Base-by-base conservation (phyloP, 1,140 invertebrate species). In the Drosophila pseudoobscura region DNA sequence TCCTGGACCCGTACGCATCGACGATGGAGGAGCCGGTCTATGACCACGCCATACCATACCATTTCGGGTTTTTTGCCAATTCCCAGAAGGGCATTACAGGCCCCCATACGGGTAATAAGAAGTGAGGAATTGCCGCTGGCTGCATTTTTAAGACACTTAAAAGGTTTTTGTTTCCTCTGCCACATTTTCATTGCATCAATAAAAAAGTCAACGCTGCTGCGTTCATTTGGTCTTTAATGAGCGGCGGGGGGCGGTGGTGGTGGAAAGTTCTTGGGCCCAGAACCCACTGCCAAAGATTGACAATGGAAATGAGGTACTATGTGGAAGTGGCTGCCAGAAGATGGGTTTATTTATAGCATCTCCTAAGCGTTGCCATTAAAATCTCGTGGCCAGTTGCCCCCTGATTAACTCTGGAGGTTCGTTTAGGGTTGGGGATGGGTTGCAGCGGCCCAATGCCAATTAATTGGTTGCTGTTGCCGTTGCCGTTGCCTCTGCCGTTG, bases 301-400 rank as follows among this genome's bases (percentile, higher is more conserved):
- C 82, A 85, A 85, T 85, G 82, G 80, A 85, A 85, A 85, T 85
- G 65, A 87, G 75, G 61, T 72, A 87, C 78, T 65, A 68, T 82
- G 70, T 79, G 77, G 49, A 58, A 66, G 57, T 45, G 52, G 55
- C 52, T 45, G 43, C 58, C 44, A 52, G 15, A 51, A 62, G 44
- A 69, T 52, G 55, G 62, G 80, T 88, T 84, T 85, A 85, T 85
- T 85, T 85, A 88, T 85, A 85, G 82, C 82, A 76, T 65, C 82
- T 62, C 69, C 83, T 85, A 88, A 85, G 82, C 80, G 82, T 82
- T 88, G 82, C 82, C 82, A 85, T 85, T 85, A 85, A 85, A 88
- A 39, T 13, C 35, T 39, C 35, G 13, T 13, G 35, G 11, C 35
- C 35, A 39, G 35, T 39, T 39, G 35, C 35, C 35, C 35, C 35